Evolutionary conservation across 2,888 invertebrate species (phyloP), one percentile per base, ranked within the genome.

Genomic region (Leptogaster cylindrica): DNA sequence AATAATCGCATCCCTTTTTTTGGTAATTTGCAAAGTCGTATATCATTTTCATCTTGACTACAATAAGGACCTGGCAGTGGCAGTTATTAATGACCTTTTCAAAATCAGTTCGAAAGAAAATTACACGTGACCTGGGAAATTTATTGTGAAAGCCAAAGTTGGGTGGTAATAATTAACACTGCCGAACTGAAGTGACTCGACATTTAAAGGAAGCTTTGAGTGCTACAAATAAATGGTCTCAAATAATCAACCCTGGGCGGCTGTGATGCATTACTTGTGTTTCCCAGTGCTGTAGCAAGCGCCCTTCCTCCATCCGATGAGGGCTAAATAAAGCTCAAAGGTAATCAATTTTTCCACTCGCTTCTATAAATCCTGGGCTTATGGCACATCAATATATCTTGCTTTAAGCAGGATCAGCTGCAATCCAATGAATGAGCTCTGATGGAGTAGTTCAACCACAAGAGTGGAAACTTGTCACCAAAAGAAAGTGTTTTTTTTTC

Each of bases 371-470:
- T 64, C 64, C 64, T 7, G 6, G 48, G 64, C 31, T 64, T 64
- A 64, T 3, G 48, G 31, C 23, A 31, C 31, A 33, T 67, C 67
- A 61, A 69, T 67, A 69, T 44, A 65, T 69, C 67, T 69, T 69
- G 12, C 58, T 67, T 61, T 61, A 55, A 52, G 51, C 44, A 52
- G 65, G 67, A 65, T 67, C 58, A 67, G 39, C 12, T 14, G 23
- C 33, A 28, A 64, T 64, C 31, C 46, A 28, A 14, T 18, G 46
- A 31, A 48, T 33, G 36, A 48, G 20, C n/a, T 20, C 33, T 28
- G 44, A 63, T 48, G 46, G 12, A 63, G 31, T 39, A 46, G 18
- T 27, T 18, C 31, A 18, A 12, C 25, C 44, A 44, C 52, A 51
- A 65, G 20, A 61, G n/a, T 28, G 10, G 41, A 25, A 14, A 44